Evolutionary conservation across 2,888 invertebrate genomes (phyloP), one percentile per base, ranked within the genome.

Genomic region (Synanthedon myopaeformis): DNA sequence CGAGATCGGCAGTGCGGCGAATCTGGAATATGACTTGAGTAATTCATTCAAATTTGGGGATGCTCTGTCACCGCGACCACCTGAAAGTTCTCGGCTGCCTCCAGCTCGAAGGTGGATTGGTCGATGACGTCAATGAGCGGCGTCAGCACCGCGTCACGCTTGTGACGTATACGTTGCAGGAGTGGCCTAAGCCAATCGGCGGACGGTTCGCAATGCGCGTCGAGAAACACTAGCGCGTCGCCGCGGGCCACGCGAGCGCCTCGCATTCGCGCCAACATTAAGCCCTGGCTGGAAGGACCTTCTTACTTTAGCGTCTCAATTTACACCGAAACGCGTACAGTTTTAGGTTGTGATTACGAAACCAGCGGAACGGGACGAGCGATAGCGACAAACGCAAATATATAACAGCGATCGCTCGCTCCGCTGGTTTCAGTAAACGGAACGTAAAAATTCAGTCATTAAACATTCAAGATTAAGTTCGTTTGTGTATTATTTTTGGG

Each of bases 71-170:
- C 35, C 35, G 35, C 35, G 35, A 10, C 35, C 35, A 80, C 86
- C 86, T 87, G 85, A 53, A 79, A 84, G 10, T 66, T 58, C 2
- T 75, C 70, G 1, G 80, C 65, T 0, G 70, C 72, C 8, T 81
- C 70, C 1, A 82, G 57, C 53, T 90, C 90, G 72, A 97, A 90
- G 11, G 91, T 92, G 61, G 91, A 89, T 67, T 95, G 78, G 74
- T 95, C 94, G 58, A 99, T 94, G 48, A 96, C 93, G 84, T 99
- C 98, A 57, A 99, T 98, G 58, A 97, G 93, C 5, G 99, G 99
- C 59, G 97, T 96, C 55, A 97, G 81, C 0, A 97, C 96, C 1
- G 94, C 92, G 41, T 91, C 92, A 0, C 91, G 86, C 59, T 96
- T 94, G 69, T 79, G 71, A 4, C 58, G 55, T 91, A 97, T 94